Evolutionary conservation across 2,797 vertebrate species (phyloP).

Genomic region (Coluber constrictor): DNA sequence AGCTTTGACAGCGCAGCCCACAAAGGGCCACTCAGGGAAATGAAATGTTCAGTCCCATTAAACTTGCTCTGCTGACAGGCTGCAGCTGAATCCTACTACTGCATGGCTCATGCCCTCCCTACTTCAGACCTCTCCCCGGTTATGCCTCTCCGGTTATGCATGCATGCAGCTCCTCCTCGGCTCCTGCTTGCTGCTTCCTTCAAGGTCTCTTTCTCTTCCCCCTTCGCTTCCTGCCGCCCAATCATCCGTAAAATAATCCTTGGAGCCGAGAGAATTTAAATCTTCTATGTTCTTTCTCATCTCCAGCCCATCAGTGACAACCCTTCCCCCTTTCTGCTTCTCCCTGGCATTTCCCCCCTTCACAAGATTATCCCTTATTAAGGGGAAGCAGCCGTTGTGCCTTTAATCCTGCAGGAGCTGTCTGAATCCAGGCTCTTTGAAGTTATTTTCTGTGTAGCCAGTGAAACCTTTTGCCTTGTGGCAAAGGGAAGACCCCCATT

Average conservation of each 20-base stretch:
- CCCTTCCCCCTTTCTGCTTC: not conserved
- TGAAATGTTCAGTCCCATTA: slow-evolving; percentile 30
- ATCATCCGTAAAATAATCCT: not conserved
- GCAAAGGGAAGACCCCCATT: not conserved
- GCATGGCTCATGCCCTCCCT: not conserved
- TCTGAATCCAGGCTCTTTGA: slow-evolving; percentile 5
- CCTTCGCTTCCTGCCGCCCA: not conserved
- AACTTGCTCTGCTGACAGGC: slow-evolving; percentile 2
- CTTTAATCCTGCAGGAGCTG: slow-evolving; percentile 10
- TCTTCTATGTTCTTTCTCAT: slow-evolving; percentile 4
- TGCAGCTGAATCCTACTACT: not conserved
- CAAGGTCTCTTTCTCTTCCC: not conserved
- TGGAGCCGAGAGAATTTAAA: not conserved
- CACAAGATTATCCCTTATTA: slow-evolving; percentile 9
- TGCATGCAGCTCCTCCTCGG: not conserved
- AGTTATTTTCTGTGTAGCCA: not conserved
- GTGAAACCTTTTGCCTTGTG: not conserved
- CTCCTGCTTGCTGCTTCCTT: not conserved
- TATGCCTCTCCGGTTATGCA: not conserved
- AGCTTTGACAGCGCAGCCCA: slow-evolving; percentile 13
- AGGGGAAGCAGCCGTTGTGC: not conserved
- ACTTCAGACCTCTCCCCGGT: not conserved
- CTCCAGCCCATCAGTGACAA: slow-evolving; percentile 5
- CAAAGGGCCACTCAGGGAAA: slow-evolving; percentile 30
- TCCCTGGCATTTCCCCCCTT: not conserved